A percentile compares a stretch with the other conserved stretches of the same genome.
These are phyloP conservation scores for Sinocyclocheilus anshuiensis DNA, from an alignment of 2,113 vertebrate species.

Conservation along the genomic window DNA sequence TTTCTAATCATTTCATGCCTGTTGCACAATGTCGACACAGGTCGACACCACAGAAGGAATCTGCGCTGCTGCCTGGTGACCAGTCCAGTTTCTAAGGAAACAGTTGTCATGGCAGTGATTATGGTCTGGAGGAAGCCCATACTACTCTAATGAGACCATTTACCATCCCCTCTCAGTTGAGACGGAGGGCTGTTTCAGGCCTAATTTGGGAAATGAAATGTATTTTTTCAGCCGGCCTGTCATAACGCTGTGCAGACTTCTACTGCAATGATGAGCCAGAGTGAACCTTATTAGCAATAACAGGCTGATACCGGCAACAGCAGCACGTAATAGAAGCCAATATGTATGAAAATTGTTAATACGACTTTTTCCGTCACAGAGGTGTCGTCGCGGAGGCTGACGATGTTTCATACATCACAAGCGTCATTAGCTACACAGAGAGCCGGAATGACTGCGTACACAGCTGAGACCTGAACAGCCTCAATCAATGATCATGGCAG, in stretches of 20 bases:
- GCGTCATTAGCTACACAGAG: constrained; percentile 62
- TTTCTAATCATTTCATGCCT: not conserved
- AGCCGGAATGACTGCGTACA: constrained; percentile 66
- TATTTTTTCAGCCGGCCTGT: constrained; percentile 28
- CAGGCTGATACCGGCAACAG: constrained; percentile 17
- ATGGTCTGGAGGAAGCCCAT: constrained; percentile 59
- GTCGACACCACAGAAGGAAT: constrained; percentile 45
- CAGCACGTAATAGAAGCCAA: not conserved
- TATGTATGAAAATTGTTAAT: constrained; percentile 23
- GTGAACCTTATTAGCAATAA: constrained; percentile 42
- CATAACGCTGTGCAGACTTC: constrained; percentile 26
- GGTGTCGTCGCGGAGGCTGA: not conserved
- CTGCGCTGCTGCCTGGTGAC: constrained; percentile 53
- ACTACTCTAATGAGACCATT: constrained; percentile 60
- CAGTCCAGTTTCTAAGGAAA: constrained; percentile 69
- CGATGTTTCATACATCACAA: constrained; percentile 39
- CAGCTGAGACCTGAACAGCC: constrained; percentile 66
- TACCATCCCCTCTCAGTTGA: constrained; percentile 56
- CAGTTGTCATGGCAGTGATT: constrained; percentile 62
- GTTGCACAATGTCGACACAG: constrained; percentile 7
- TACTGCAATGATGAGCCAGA: constrained; percentile 48
- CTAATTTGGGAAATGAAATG: constrained; percentile 60
- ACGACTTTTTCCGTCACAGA: constrained; percentile 21
- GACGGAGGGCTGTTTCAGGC: constrained; percentile 54
- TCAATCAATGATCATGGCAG: constrained; percentile 73